Evolutionary conservation across 2,797 vertebrate species (phyloP).

Genomic region (Gymnopithys bicolor): DNA sequence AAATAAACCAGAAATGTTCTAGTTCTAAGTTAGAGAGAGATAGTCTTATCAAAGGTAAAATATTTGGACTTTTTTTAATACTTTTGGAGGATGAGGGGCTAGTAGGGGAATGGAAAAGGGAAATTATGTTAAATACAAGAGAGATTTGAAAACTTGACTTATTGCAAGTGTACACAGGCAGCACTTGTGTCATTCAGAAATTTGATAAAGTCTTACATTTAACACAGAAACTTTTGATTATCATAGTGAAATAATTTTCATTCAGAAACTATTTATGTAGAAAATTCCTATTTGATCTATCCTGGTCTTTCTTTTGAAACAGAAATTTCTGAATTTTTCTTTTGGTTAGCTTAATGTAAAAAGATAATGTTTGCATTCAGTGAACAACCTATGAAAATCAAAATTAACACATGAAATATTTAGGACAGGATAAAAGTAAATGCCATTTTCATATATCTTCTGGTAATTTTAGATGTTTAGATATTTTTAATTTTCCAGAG

Average conservation of each 20-base stretch:
- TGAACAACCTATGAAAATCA: neutral
- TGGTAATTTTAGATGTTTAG: neutral
- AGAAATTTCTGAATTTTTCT: neutral
- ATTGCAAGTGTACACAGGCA: neutral
- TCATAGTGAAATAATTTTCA: neutral
- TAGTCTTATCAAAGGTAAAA: neutral
- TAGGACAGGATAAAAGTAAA: neutral
- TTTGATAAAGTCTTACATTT: neutral
- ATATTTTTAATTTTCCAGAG: neutral
- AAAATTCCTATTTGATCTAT: neutral
- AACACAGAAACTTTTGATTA: rapidly evolving
- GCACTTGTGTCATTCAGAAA: neutral
- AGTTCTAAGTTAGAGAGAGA: neutral
- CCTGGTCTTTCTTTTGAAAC: neutral
- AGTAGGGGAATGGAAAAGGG: neutral
- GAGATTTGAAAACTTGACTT: neutral
- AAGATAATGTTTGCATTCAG: neutral
- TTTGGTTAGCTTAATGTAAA: neutral
- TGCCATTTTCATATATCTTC: neutral
- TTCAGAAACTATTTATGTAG: neutral
- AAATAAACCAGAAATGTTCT: neutral
- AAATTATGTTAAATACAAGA: neutral
- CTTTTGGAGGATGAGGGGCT: rapidly evolving
- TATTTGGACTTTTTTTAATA: neutral
- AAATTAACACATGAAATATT: neutral